Evolutionary conservation across 1,140 invertebrate species (phyloP).

Genomic region (Brachionus plicatilis): DNA sequence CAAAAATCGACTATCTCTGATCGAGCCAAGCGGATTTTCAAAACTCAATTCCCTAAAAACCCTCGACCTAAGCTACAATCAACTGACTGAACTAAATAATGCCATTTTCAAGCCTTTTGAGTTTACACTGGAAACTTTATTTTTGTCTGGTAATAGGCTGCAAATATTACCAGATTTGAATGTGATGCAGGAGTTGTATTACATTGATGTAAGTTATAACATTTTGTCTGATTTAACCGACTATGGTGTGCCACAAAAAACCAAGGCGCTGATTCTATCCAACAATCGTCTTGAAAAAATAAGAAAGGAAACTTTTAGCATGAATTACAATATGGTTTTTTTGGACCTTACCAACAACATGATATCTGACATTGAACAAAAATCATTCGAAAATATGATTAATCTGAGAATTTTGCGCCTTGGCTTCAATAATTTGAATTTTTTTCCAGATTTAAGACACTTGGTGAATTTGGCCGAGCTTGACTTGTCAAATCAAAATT

Average conservation of each 20-base stretch:
- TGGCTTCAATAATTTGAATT: not conserved
- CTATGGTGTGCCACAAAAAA: not conserved
- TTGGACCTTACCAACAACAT: not conserved
- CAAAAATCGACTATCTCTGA: not conserved
- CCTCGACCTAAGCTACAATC: not conserved
- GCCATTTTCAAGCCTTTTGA: not conserved
- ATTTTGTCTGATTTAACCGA: not conserved
- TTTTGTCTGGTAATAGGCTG: not conserved
- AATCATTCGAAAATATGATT: not conserved
- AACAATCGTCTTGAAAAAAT: not conserved
- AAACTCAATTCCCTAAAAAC: not conserved
- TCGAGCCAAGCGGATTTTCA: not conserved
- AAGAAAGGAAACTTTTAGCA: not conserved
- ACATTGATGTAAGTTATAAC: not conserved
- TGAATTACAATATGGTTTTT: not conserved
- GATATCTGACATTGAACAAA: not conserved
- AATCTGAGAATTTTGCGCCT: slow-evolving; percentile 15
- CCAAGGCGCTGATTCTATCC: not conserved
- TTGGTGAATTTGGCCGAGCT: slow-evolving; percentile 1
- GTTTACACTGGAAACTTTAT: not conserved
- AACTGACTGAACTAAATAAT: not conserved
- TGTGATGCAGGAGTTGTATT: not conserved
- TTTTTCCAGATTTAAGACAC: not conserved
- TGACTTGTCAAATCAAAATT: slow-evolving; percentile 4
- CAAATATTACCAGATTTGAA: not conserved